phyloP scores from a whole-genome alignment of 2,113 vertebrate species.

The Eudyptes chrysolophus region DNA sequence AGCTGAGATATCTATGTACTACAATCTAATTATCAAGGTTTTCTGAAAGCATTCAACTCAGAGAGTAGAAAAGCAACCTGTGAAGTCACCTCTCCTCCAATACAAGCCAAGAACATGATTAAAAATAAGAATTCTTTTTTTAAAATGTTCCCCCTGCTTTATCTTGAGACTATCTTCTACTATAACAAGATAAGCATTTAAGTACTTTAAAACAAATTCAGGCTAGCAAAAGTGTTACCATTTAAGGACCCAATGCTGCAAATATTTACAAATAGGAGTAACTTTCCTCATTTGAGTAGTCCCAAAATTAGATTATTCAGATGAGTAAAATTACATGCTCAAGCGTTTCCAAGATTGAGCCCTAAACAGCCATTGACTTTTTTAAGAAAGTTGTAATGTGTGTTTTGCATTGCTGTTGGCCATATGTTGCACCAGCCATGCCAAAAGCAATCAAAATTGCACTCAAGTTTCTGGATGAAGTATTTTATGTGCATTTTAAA shows the following conservation, averaged over 20 bases:
- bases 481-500: constrained; percentile 59
- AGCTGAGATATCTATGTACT: neutral
- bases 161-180: neutral
- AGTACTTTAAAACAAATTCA: constrained; percentile 27
- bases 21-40: neutral
- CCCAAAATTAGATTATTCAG: constrained; percentile 39
- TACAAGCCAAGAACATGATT: neutral
- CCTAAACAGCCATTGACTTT: constrained; percentile 22
- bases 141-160: neutral
- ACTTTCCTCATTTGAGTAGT: constrained; percentile 7
- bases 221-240: constrained; percentile 28
- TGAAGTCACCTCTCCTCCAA: neutral
- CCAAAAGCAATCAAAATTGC: constrained; percentile 69
- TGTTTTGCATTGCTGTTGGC: constrained; percentile 54
- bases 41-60: neutral
- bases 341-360: constrained; percentile 22
- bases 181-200: neutral
- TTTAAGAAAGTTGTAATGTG: constrained; percentile 25
- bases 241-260: constrained; percentile 9
- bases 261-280: constrained; percentile 41
- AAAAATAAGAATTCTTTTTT: neutral
- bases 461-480: constrained; percentile 64
- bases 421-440: constrained; percentile 65
- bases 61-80: neutral
- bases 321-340: constrained; percentile 31